Evolutionary conservation across 2,888 invertebrate genomes (phyloP), one percentile per base, ranked within the genome.

Genomic region (Xylota segnis): DNA sequence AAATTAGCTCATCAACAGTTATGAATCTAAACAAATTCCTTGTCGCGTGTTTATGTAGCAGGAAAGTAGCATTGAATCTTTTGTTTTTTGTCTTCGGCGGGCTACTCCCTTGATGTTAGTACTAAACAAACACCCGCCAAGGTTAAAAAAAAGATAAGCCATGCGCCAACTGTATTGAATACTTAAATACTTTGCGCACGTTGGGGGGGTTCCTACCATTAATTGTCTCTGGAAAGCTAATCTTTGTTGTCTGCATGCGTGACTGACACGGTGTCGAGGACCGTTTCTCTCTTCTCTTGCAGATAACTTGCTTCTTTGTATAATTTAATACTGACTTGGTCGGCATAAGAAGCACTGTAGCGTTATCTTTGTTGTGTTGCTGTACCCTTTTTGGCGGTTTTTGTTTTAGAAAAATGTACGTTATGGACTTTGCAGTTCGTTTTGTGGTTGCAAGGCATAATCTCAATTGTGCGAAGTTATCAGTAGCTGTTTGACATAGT

Each of bases 1-100:
- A 32, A 18, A 65, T 65, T 65, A 63, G 50, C 50, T 65, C 65
- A 65, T 65, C 65, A 50, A 6, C 27, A 43, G n/a, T 56, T 56
- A 29, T 27, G 63, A 75, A 65, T 75, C 52, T 45, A 75, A 47
- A 66, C 18, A 23, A 16, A 47, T 56, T 27, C 68, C 47, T 68
- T 54, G 23, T 52, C 34, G 16, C 16, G 63, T 54, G n/a, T 18
- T 34, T 34, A 14, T 50, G 14, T 23, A 23, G 23, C 14, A 18
- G 54, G 29, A 29, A 27, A 34, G 43, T 68, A 50, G 37, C 14
- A 18, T 65, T 65, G 54, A 54, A 14, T 23, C 4, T 12, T 23
- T 23, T 12, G 0, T 23, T 16, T n/a, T 34, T n/a, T 29, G 16
- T 14, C 32, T 2, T 52, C n/a, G 16, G 32, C 14, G 43, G 65